Evolutionary conservation across 2,888 invertebrate genomes (phyloP), one percentile per base, ranked within the genome.

Genomic region (Seladonia tumulorum): DNA sequence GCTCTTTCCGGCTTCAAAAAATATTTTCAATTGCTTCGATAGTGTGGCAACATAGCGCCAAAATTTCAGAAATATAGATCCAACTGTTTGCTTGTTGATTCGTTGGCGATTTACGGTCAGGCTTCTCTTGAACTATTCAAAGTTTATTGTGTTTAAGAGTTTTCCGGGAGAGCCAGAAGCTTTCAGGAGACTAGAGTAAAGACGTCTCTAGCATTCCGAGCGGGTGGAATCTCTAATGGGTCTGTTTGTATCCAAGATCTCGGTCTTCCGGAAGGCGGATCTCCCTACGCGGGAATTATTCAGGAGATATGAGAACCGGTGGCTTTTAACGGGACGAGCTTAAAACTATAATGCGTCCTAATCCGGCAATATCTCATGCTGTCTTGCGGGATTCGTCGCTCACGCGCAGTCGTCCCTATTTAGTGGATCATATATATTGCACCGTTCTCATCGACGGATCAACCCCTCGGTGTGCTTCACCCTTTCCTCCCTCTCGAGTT

Each of bases 291-390:
- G 22, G 60, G 79, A 81, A 74, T 81, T 68, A 66, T 81, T 42
- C 60, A 39, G 35, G 49, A 71, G 77, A 77, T 70, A 86, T 94
- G 93, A 94, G 94, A 93, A 93, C 93, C 93, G 85, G 82, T 90
- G 89, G 88, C 91, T 91, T 92, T 92, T 91, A 92, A 93, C 89
- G 89, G 87, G 89, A 91, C 90, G 88, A 90, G 93, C 93, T 94
- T 93, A 94, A 94, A 94, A 94, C 93, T 94, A 92, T 93, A 93
- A 94, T 92, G 90, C 92, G 80, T 90, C 92, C 93, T 93, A 93
- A 94, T 94, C 92, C 91, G 81, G 93, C 92, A 93, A 94, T 94
- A 94, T 93, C 92, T 94, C 93, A 92, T 92, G 89, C 92, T 93
- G 93, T 94, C 93, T 94, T 94, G 92, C 90, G 92, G 93, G 93